phyloP scores from a whole-genome alignment of 1,140 invertebrate genomes.

The Meloidogyne floridensis region DNA sequence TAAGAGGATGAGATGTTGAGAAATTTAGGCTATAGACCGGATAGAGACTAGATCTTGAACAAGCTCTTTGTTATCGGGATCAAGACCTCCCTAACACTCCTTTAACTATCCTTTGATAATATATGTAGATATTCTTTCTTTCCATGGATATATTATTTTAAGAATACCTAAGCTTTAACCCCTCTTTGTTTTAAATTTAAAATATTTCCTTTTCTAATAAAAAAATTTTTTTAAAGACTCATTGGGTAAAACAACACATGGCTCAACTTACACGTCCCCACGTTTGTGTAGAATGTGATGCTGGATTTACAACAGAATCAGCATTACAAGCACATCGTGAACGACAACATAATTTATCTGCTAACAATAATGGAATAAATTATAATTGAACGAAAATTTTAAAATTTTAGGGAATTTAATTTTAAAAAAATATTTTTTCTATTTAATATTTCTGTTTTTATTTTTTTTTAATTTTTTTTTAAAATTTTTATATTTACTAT shows the following conservation, averaged over 20 bases:
- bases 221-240: constrained; percentile 31
- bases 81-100: too few relatives aligned
- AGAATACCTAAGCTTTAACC: neutral
- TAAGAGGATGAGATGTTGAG: too few relatives aligned
- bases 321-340: constrained; percentile 33
- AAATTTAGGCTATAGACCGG: too few relatives aligned
- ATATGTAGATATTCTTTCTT: too few relatives aligned
- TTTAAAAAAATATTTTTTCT: too few relatives aligned
- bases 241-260: constrained; percentile 43
- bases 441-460: too few relatives aligned
- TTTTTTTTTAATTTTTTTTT: too few relatives aligned
- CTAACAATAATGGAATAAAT: neutral
- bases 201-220: constrained; percentile 23
- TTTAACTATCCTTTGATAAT: too few relatives aligned
- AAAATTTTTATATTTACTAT: too few relatives aligned
- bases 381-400: neutral
- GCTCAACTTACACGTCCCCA: constrained; percentile 39
- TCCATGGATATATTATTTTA: neutral
- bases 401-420: too few relatives aligned
- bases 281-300: constrained; percentile 50
- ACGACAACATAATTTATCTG: constrained; percentile 14
- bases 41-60: too few relatives aligned
- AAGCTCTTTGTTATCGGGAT: too few relatives aligned
- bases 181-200: neutral
- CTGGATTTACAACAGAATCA: constrained; percentile 48